Evolutionary conservation across 1,140 invertebrate species (phyloP).

Genomic region (Eurytemora carolleeae): DNA sequence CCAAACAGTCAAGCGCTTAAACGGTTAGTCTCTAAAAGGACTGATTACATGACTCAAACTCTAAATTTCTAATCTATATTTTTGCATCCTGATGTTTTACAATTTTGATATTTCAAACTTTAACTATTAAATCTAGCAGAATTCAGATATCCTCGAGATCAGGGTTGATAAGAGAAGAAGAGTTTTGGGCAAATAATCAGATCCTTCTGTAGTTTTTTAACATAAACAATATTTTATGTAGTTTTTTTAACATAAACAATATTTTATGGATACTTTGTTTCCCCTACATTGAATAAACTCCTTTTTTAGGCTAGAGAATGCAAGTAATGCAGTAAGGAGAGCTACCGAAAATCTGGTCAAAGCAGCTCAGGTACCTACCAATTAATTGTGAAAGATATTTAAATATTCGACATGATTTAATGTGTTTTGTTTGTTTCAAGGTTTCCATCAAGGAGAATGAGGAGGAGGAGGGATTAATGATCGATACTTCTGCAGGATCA

Average conservation of each 20-base stretch:
- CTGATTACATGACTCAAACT: constrained; percentile 3
- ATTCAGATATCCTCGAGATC: too few species aligned
- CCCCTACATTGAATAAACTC: too few species aligned
- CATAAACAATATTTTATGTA: too few species aligned
- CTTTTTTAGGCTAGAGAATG: constrained; percentile 44
- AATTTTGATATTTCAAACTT: too few species aligned
- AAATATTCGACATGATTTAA: background rate
- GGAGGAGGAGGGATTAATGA: constrained; percentile 66
- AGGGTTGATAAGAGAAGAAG: background rate
- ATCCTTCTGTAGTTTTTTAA: too few species aligned
- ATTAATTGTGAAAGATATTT: background rate
- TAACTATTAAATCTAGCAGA: too few species aligned
- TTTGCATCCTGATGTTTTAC: too few species aligned
- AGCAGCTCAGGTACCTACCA: constrained; percentile 46
- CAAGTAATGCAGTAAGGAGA: constrained; percentile 89
- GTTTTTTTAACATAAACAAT: background rate
- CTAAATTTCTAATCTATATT: constrained; percentile 11
- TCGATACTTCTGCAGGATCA: constrained; percentile 77
- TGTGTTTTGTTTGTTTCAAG: background rate
- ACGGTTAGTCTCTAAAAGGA: constrained; percentile 33
- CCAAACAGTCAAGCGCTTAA: constrained; percentile 78
- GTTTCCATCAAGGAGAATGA: constrained; percentile 37
- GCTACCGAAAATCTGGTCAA: constrained; percentile 90
- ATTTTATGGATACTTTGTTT: constrained; percentile 1
- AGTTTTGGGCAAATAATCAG: too few species aligned